Evolutionary conservation across 1,140 invertebrate genomes (phyloP).

Genomic region (Schlechtendalia chinensis): DNA sequence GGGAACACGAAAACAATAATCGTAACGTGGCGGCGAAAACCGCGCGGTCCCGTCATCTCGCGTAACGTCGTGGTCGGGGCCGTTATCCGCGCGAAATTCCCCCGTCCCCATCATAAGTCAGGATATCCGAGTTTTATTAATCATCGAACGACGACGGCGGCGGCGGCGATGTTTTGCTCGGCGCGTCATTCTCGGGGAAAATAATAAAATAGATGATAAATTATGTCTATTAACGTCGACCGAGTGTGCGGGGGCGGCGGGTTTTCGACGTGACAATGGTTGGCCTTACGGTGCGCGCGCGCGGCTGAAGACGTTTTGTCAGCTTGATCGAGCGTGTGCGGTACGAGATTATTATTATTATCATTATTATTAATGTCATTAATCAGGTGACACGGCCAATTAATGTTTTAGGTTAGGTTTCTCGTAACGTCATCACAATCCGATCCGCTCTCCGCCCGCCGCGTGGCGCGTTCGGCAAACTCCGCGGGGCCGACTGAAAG

Average conservation of each 20-base stretch:
- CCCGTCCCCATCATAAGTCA: constrained; percentile 42
- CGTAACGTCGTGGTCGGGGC: no score
- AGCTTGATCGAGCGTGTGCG: constrained; percentile 49
- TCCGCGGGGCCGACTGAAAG: constrained; percentile 38
- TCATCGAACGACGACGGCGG: constrained; percentile 45
- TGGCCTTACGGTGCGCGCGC: constrained; percentile 21
- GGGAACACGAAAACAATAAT: no score
- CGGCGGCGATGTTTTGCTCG: constrained; percentile 36
- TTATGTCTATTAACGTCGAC: constrained; percentile 48
- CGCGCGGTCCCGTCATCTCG: no score
- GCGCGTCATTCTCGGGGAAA: constrained; percentile 34
- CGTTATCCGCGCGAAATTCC: constrained; percentile 10
- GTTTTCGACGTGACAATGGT: constrained; percentile 46
- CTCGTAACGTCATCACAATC: constrained; percentile 49
- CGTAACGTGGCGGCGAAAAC: not conserved
- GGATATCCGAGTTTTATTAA: constrained; percentile 50
- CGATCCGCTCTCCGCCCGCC: not conserved
- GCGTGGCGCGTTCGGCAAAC: no score
- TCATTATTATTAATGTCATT: constrained; percentile 50
- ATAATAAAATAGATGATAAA: constrained; percentile 50
- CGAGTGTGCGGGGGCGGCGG: not conserved
- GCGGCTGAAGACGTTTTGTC: constrained; percentile 45
- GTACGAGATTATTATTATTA: constrained; percentile 47
- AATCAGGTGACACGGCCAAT: constrained; percentile 50
- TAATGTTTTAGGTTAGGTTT: constrained; percentile 50